phyloP scores from a whole-genome alignment of 1,140 invertebrate species.

The Parapsyche elsis region DNA sequence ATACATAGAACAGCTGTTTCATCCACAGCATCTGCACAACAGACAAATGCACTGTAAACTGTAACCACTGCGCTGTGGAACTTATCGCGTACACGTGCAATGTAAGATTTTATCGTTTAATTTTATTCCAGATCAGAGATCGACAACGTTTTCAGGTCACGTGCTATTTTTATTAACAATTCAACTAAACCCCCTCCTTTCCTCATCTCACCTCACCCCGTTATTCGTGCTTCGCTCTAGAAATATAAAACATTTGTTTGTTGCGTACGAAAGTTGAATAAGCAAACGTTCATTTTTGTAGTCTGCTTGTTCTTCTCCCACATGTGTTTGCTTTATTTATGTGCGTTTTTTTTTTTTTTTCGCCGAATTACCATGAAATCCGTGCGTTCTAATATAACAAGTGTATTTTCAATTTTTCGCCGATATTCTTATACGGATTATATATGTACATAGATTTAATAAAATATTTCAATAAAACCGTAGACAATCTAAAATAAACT shows the following conservation, averaged over 20 bases:
- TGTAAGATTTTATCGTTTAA: neutral
- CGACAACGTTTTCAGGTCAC: conserved; percentile 21
- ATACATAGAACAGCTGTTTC: too few species aligned
- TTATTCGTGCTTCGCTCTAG: neutral
- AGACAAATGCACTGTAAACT: neutral
- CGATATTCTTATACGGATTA: neutral
- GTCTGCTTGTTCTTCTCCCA: neutral
- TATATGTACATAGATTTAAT: neutral
- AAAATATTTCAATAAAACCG: too few species aligned
- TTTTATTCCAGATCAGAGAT: neutral
- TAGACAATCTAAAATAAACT: too few species aligned
- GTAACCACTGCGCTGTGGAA: neutral
- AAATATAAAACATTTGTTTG: conserved; percentile 23
- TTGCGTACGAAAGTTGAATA: conserved; percentile 16
- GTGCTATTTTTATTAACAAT: conserved; percentile 21
- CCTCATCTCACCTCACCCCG: too few species aligned
- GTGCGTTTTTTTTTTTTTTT: too few species aligned
- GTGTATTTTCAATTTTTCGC: too few species aligned
- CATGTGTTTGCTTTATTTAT: too few species aligned
- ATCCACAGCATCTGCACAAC: too few species aligned
- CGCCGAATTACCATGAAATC: too few species aligned
- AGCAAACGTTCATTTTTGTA: conserved; percentile 13
- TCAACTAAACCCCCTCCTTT: neutral
- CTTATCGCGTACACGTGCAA: too few species aligned
- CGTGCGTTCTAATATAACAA: too few species aligned